Evolutionary conservation across 2,888 invertebrate species (phyloP).

Genomic region (Adela reaumurella): DNA sequence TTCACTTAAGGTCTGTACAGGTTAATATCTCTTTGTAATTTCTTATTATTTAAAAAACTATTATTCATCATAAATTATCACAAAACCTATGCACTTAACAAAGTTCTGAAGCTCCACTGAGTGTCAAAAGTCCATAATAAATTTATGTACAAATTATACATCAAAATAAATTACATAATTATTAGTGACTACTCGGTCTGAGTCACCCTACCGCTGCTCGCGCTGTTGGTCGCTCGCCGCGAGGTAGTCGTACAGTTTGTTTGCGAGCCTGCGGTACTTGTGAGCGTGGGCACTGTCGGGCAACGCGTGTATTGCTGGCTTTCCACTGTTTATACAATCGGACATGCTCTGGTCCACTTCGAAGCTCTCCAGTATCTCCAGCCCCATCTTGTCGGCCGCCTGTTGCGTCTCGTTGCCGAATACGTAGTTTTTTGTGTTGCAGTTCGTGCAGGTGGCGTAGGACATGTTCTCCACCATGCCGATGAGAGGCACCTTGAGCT

Average conservation of each 20-base stretch:
- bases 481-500: constrained; percentile 74
- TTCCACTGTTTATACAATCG: constrained; percentile 67
- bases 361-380: constrained; percentile 66
- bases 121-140: too few relatives aligned
- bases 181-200: too few relatives aligned
- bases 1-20: too few relatives aligned
- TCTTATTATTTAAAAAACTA: too few relatives aligned
- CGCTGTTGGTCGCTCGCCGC: constrained; percentile 22
- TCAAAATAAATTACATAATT: too few relatives aligned
- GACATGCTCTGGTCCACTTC: constrained; percentile 70
- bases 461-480: constrained; percentile 95
- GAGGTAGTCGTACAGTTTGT: constrained; percentile 44
- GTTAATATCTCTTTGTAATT: too few relatives aligned
- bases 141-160: too few relatives aligned
- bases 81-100: too few relatives aligned
- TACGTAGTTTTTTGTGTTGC: constrained; percentile 66
- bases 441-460: constrained; percentile 71
- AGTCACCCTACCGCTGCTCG: too few relatives aligned
- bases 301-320: constrained; percentile 67
- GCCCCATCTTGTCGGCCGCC: constrained; percentile 62
- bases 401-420: constrained; percentile 66
- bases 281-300: constrained; percentile 54
- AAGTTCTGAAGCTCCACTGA: too few relatives aligned
- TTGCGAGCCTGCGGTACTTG: constrained; percentile 41
- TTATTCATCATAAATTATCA: too few relatives aligned